These are phyloP conservation scores for Agrotis puta DNA, from an alignment of 2,888 invertebrate genomes.

Conservation along the genomic window DNA sequence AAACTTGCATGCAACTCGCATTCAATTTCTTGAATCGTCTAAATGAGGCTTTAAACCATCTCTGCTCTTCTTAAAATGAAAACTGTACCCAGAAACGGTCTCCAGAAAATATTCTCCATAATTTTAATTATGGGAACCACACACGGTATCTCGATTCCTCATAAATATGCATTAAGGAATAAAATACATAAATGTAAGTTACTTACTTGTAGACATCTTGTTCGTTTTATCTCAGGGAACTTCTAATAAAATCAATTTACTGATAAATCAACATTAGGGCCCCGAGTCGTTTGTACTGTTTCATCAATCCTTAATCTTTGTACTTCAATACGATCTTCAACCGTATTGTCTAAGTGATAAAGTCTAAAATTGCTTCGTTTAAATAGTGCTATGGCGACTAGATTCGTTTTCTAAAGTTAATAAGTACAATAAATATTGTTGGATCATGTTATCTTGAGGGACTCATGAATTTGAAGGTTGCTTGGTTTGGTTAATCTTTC, in stretches of 20 bases:
- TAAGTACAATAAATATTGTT: conserved; percentile 86
- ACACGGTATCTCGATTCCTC: not conserved
- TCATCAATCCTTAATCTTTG: conserved; percentile 79
- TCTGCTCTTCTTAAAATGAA: too few species aligned
- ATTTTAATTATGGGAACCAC: conserved; percentile 1
- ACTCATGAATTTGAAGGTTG: conserved; percentile 85
- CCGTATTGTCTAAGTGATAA: conserved; percentile 73
- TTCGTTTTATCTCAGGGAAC: conserved; percentile 75
- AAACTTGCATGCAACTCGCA: too few species aligned
- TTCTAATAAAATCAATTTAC: conserved; percentile 87
- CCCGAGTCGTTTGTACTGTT: conserved; percentile 84
- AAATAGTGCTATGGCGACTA: conserved; percentile 90
- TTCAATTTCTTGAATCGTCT: too few species aligned
- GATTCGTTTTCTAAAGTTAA: conserved; percentile 87
- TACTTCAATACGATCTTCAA: conserved; percentile 77
- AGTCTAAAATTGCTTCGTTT: conserved; percentile 85
- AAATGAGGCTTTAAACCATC: too few species aligned
- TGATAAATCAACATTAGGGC: conserved; percentile 86
- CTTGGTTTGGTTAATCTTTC: conserved; percentile 79
- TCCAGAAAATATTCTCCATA: too few species aligned
- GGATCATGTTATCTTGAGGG: conserved; percentile 87
- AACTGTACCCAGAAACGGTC: too few species aligned
- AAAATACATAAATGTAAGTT: conserved; percentile 32
- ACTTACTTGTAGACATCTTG: conserved; percentile 89
- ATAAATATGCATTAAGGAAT: conserved; percentile 20